A percentile compares a stretch with the other conserved stretches of the same genome.
Conservation (phyloP, 2,888 invertebrate species). For the Mythimna loreyi region DNA sequence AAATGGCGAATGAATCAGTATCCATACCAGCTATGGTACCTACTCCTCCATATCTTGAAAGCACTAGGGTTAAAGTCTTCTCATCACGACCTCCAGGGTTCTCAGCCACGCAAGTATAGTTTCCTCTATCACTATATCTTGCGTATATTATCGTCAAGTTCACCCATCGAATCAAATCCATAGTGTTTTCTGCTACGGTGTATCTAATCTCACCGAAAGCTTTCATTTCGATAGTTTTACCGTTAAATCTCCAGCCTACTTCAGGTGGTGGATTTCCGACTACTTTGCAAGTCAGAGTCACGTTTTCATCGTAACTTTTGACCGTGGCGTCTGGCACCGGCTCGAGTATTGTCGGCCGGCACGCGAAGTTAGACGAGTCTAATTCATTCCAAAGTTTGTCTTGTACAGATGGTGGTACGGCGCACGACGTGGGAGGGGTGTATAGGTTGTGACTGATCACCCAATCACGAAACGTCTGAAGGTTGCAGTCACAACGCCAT, state of each 20-base stretch:
- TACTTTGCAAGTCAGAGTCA: constrained; percentile 94
- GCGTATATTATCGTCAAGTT: constrained; percentile 93
- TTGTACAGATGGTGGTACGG: constrained; percentile 92
- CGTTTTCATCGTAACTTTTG: constrained; percentile 93
- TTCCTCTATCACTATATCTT: constrained; percentile 92
- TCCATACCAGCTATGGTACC: constrained; percentile 86
- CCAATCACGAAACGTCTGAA: constrained; percentile 95
- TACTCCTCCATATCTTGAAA: constrained; percentile 86
- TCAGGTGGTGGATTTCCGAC: constrained; percentile 94
- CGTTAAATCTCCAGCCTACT: constrained; percentile 94
- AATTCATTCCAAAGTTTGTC: constrained; percentile 94
- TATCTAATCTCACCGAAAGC: constrained; percentile 89
- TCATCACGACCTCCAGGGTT: constrained; percentile 96
- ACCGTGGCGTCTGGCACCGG: constrained; percentile 91
- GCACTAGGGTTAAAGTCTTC: constrained; percentile 93
- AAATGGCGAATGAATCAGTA: constrained; percentile 89
- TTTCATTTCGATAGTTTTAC: constrained; percentile 90
- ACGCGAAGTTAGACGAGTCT: constrained; percentile 94
- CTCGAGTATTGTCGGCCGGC: constrained; percentile 94
- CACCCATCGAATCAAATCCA: constrained; percentile 91
- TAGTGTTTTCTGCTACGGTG: constrained; percentile 82
- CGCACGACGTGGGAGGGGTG: constrained; percentile 94
- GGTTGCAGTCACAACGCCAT: constrained; percentile 97
- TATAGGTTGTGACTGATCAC: constrained; percentile 94
- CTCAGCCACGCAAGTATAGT: constrained; percentile 95